A percentile compares a stretch with the other conserved stretches of the same genome.
Conservation (phyloP, 2,888 invertebrate species). For the Norana najaformis region DNA sequence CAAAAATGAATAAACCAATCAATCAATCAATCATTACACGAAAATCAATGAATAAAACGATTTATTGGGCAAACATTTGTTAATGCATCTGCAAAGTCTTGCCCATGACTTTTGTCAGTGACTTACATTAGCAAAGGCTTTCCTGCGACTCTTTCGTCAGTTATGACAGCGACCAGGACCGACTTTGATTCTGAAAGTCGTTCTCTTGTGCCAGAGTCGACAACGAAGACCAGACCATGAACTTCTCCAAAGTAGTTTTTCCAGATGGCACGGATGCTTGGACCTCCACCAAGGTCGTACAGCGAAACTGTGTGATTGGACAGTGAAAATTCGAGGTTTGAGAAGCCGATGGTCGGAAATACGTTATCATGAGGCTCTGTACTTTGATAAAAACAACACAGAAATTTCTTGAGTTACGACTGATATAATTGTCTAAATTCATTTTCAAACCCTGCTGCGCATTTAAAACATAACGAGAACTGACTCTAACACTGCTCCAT, state of each 20-base stretch:
- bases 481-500: too few relatives aligned
- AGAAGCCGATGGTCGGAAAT: conserved; percentile 81
- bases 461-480: too few relatives aligned
- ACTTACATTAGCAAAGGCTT: conserved; percentile 82
- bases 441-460: too few relatives aligned
- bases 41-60: too few relatives aligned
- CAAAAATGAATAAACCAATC: too few relatives aligned
- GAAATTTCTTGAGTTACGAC: background rate
- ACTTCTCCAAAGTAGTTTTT: conserved; percentile 95
- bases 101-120: background rate
- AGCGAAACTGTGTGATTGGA: conserved; percentile 74
- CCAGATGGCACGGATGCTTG: conserved; percentile 93
- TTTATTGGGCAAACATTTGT: too few relatives aligned
- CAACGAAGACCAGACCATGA: conserved; percentile 92
- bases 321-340: conserved; percentile 72
- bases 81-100: too few relatives aligned
- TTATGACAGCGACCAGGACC: conserved; percentile 79
- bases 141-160: conserved; percentile 77
- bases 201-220: conserved; percentile 90
- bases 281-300: conserved; percentile 75
- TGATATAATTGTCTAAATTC: background rate
- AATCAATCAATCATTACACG: too few relatives aligned
- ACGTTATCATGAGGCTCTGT: conserved; percentile 52
- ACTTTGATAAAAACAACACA: conserved; percentile 33
- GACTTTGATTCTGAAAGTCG: conserved; percentile 88